Conservation (phyloP, 53 echinoderm and acorn worm species). For the Paracentrotus lividus region DNA sequence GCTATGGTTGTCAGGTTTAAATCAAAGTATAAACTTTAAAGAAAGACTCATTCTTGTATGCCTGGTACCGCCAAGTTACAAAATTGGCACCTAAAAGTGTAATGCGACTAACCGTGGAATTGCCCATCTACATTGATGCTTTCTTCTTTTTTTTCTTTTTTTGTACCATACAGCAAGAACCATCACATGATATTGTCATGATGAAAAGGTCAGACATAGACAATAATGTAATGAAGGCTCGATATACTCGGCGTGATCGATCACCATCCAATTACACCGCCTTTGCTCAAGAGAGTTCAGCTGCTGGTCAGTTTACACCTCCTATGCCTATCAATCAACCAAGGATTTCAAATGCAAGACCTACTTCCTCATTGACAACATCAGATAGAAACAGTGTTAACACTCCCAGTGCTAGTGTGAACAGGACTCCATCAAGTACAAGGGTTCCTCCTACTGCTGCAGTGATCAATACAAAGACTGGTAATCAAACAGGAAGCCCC, state of each 20-base stretch:
- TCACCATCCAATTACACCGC: not conserved
- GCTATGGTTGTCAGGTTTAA: too few species aligned
- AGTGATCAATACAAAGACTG: conserved; percentile 50
- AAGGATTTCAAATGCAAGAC: not conserved
- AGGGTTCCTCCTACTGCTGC: not conserved
- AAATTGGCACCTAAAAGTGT: too few species aligned
- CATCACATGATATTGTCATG: not conserved
- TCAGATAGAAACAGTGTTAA: not conserved
- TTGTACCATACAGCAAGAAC: conserved; percentile 30
- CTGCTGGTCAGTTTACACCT: not conserved
- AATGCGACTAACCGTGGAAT: too few species aligned
- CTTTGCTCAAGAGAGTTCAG: not conserved
- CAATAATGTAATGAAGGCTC: conserved; percentile 76
- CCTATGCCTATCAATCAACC: conserved; percentile 37
- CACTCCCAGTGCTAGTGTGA: not conserved
- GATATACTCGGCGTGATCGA: conserved; percentile 58
- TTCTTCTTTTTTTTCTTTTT: too few species aligned
- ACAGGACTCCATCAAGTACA: conserved; percentile 20
- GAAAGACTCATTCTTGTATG: too few species aligned
- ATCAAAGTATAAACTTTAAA: too few species aligned
- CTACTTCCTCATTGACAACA: not conserved
- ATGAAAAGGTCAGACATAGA: conserved; percentile 86
- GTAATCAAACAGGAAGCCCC: conserved; percentile 38
- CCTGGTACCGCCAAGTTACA: too few species aligned
- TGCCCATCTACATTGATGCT: too few species aligned